Evolutionary conservation across 2,113 vertebrate species (phyloP).

Genomic region (Grus americana): DNA sequence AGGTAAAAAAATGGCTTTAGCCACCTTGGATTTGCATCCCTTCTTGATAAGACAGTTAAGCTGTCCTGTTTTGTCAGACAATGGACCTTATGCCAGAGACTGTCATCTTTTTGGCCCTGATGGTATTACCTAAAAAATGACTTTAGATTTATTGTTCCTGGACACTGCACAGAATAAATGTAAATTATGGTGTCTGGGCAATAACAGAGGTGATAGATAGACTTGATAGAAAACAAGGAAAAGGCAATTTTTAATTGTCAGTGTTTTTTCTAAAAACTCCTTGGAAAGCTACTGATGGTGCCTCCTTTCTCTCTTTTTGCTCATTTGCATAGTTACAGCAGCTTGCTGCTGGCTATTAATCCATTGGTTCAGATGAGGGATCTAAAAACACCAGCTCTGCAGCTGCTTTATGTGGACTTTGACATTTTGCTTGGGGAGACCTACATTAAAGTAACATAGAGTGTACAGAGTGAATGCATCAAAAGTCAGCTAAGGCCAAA

Average conservation of each 20-base stretch:
- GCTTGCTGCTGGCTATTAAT: neutral
- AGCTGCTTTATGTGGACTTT: neutral
- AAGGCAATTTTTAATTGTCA: neutral
- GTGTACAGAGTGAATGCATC: neutral
- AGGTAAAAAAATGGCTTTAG: neutral
- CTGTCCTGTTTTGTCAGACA: neutral
- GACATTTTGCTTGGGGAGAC: slow-evolving; percentile 17
- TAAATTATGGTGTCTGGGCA: neutral
- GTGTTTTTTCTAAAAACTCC: neutral
- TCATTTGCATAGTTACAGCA: neutral
- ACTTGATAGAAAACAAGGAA: neutral
- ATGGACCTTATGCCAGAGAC: neutral
- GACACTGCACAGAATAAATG: neutral
- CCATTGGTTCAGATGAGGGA: neutral
- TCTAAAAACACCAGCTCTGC: neutral
- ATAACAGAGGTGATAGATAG: neutral
- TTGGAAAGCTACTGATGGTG: neutral
- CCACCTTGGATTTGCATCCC: neutral
- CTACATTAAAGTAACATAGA: neutral
- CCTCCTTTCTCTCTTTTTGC: neutral
- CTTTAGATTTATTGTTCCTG: neutral
- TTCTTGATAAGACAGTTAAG: neutral
- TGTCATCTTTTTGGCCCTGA: neutral
- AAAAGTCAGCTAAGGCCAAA: neutral
- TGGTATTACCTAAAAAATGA: neutral